Conservation (phyloP, 2,888 invertebrate genomes). For the Anthrax anthrax region DNA sequence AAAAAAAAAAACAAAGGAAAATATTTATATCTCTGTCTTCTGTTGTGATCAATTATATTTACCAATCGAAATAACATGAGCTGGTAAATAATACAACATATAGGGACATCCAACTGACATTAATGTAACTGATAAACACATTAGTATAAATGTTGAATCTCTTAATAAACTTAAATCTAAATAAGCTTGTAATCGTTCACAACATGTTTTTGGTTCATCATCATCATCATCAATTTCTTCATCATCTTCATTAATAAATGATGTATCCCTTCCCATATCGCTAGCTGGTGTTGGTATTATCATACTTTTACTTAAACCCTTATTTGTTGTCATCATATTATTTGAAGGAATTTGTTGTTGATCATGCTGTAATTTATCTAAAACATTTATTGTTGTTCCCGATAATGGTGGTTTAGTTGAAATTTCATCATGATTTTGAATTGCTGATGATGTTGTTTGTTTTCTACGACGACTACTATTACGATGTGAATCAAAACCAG, state of each 20-base stretch:
- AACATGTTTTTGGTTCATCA: constrained; percentile 28
- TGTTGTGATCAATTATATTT: constrained; percentile 8
- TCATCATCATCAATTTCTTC: constrained; percentile 27
- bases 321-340: constrained; percentile 21
- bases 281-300: constrained; percentile 35
- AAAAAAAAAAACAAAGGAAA: no score
- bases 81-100: constrained; percentile 59
- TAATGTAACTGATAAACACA: constrained; percentile 56
- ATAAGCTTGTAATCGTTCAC: constrained; percentile 37
- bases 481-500: constrained; percentile 29
- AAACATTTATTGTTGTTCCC: background rate
- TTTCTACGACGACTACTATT: constrained; percentile 30
- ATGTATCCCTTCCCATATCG: constrained; percentile 23
- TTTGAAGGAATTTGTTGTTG: background rate
- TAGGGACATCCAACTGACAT: constrained; percentile 68
- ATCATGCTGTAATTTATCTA: constrained; percentile 16
- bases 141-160: constrained; percentile 53
- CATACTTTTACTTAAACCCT: constrained; percentile 35
- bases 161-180: constrained; percentile 52
- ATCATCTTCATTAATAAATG: constrained; percentile 14
- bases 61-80: constrained; percentile 53
- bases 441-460: no score
- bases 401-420: constrained; percentile 24
- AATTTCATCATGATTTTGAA: constrained; percentile 31
- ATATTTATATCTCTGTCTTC: no score